Percentiles rank a stretch among this genome's conserved stretches.
These are phyloP conservation scores for Euspilapteryx auroguttella DNA, from an alignment of 2,888 invertebrate genomes.

Conservation along the genomic window DNA sequence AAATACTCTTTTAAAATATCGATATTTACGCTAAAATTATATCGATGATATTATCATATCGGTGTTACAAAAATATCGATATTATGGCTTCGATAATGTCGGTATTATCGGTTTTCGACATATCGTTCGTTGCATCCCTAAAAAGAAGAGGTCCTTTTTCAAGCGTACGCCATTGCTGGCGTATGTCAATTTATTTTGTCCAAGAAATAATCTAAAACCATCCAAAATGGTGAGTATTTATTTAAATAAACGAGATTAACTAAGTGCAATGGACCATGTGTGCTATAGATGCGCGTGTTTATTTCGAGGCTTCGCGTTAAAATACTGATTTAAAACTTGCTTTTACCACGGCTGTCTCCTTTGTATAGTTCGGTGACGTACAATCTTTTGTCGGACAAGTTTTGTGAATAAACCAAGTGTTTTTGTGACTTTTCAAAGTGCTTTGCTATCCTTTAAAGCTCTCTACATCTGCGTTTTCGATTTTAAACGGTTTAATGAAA, in stretches of 20 bases:
- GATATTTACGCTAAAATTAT: too few species aligned
- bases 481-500: too few species aligned
- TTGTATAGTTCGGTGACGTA: constrained; percentile 52
- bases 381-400: constrained; percentile 21
- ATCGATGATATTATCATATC: too few species aligned
- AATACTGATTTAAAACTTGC: constrained; percentile 15
- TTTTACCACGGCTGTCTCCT: constrained; percentile 19
- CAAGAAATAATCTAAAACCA: constrained; percentile 77
- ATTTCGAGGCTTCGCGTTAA: constrained; percentile 26
- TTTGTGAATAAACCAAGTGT: constrained; percentile 21
- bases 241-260: constrained; percentile 20
- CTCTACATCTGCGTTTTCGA: background rate
- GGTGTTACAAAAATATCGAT: too few species aligned
- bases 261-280: constrained; percentile 23
- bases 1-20: too few species aligned
- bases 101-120: too few species aligned
- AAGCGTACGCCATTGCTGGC: constrained; percentile 87
- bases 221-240: constrained; percentile 75
- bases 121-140: too few species aligned
- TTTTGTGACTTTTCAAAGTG: constrained; percentile 9
- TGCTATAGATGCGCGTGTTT: constrained; percentile 20
- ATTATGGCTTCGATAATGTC: too few species aligned
- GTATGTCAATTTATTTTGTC: constrained; percentile 74
- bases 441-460: too few species aligned
- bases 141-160: constrained; percentile 78